Evolutionary conservation across 1,140 invertebrate species (phyloP), one percentile per base, ranked within the genome.

Genomic region (Drosophila carrolli): DNA sequence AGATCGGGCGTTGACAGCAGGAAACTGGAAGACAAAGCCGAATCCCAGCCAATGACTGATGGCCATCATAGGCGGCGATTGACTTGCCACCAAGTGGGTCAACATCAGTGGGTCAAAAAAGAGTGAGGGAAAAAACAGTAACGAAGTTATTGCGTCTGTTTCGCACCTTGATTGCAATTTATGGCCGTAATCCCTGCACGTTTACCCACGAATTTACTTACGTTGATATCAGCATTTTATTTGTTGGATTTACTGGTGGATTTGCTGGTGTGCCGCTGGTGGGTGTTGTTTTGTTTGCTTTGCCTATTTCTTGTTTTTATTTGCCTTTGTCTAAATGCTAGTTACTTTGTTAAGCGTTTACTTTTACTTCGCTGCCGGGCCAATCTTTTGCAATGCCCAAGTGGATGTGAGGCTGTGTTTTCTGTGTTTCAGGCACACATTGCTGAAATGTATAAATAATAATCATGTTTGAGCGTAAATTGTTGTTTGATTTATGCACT

Each of bases 141-240:
- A 8, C 60, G 29, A 65, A 65, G 44, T 16, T 32, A 66, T 61
- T 84, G 46, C 60, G 62, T 83, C 41, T 19, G 43, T 40, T 68
- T 61, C 23, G 57, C 48, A 32, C 51, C 66, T 79, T 85, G 62
- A 77, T 84, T 84, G 77, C 73, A 75, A 78, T 78, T 82, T 78
- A 78, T 60, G 46, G 50, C 38, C 59, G 50, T 73, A 74, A 73
- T 67, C 58, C 54, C 44, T 29, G 53, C 67, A 71, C 68, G 65
- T 72, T 72, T 70, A 67, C 37, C 66, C 66, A 58, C 68, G 53
- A 50, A 62, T 83, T 88, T 86, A 88, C 83, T 86, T 89, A 89
- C 83, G 84, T 86, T 86, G 83, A 79, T 86, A 86, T 86, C 83
- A 86, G 83, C 82, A 86, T 85, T 71, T 85, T 85, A 47, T 63